Evolutionary conservation across 92 coral and sea anemone species (phyloP), one percentile per base, ranked within the genome.

Genomic region (Phymanthus crucifer): DNA sequence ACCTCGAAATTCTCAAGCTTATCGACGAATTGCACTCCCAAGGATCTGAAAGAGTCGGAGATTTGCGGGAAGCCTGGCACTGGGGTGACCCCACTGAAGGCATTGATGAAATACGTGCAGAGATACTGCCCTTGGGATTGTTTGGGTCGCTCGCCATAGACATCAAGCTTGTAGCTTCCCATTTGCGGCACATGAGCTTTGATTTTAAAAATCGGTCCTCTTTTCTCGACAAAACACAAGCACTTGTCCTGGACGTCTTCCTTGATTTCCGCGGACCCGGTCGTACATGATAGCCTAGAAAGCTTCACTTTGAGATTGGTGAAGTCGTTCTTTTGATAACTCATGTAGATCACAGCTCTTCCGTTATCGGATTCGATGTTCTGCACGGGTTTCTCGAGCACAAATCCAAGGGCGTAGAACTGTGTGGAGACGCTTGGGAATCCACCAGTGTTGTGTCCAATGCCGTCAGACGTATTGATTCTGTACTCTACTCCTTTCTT

Each of bases 391-490:
- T 84, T 75, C 24, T 89, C 78, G 70, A 92, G 40, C 58, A 76
- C 88, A 77, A 92, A 90, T 3, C 94, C 94, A 33, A 85, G 83
- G 43, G 97, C 50, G 46, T 92, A 79, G 18, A 92, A 87, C 10
- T 84, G 86, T 18, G 77, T 50, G 50, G 87, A 76, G 0, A 92
- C 73, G 50, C 64, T 66, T 23, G 97, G 97, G 83, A 90, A 92
- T n/a, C 97, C 97, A 4, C 97, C 97, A 35, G 85, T 82, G 65
- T 80, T 81, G 47, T 87, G 78, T 8, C 94, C 97, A 45, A 92
- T 88, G 19, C 97, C 97, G 19, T 81, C 89, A 58, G 89, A 56
- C 52, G 94, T 82, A 32, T 69, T 83, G 79, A 92, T 70, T 34
- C 77, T 72, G 72, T 92, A 92, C 67, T 88, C 78, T 36, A 92